Evolutionary conservation across 2,113 vertebrate species (phyloP).

Genomic region (Calyptomena viridis): DNA sequence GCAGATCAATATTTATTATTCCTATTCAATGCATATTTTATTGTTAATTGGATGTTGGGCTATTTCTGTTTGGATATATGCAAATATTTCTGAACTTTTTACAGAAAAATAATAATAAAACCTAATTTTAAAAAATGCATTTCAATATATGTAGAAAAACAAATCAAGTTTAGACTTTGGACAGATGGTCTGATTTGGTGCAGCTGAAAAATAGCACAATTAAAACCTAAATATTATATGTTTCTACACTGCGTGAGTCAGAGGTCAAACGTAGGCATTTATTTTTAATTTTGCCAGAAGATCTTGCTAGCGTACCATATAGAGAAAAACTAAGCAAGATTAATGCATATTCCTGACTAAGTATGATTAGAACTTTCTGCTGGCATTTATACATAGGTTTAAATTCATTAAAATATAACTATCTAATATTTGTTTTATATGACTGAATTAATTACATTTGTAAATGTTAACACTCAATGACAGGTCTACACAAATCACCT

Average conservation of each 20-base stretch:
- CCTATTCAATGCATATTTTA: neutral
- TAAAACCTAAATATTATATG: slow-evolving; percentile 68
- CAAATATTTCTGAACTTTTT: slow-evolving; percentile 50
- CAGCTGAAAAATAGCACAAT: slow-evolving; percentile 65
- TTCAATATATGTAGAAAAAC: slow-evolving; percentile 51
- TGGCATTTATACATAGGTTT: slow-evolving; percentile 71
- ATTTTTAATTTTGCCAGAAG: slow-evolving; percentile 76
- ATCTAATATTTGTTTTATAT: slow-evolving; percentile 71
- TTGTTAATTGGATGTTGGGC: neutral
- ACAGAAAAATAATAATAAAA: slow-evolving; percentile 34
- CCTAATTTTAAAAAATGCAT: slow-evolving; percentile 20
- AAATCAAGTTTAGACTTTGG: slow-evolving; percentile 46
- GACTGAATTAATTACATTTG: slow-evolving; percentile 67
- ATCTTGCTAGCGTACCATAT: slow-evolving; percentile 69
- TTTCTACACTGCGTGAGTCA: slow-evolving; percentile 82
- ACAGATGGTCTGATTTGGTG: slow-evolving; percentile 44
- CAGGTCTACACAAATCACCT: slow-evolving; percentile 54
- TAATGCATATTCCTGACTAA: slow-evolving; percentile 76
- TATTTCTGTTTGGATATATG: neutral
- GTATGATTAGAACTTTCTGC: slow-evolving; percentile 80
- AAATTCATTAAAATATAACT: slow-evolving; percentile 69
- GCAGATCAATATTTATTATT: slow-evolving; percentile 41
- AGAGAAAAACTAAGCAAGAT: slow-evolving; percentile 77
- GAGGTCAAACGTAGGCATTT: slow-evolving; percentile 74
- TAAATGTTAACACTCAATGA: slow-evolving; percentile 67